Evolutionary conservation across 2,797 vertebrate species (phyloP).

Genomic region (Melanotaenia maccullochi): DNA sequence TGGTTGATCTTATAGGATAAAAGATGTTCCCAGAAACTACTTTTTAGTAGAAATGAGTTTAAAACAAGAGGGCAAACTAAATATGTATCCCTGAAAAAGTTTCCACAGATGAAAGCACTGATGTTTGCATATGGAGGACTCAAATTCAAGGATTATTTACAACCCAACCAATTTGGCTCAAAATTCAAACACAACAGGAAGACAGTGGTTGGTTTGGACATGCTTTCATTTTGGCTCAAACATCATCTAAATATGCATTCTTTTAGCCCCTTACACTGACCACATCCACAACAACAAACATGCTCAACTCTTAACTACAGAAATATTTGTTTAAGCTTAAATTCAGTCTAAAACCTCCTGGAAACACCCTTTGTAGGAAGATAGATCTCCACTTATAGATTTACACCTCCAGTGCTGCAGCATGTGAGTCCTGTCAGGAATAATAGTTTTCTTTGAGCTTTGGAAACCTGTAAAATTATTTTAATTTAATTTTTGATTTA

Average conservation of each 20-base stretch:
- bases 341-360: no score
- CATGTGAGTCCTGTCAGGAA: neutral
- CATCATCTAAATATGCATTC: neutral
- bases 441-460: neutral
- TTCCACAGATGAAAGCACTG: neutral
- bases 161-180: neutral
- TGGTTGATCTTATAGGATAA: neutral
- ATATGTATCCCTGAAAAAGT: neutral
- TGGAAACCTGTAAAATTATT: slow-evolving; percentile 2
- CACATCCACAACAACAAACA: neutral
- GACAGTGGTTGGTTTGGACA: no score
- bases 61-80: neutral
- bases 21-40: neutral
- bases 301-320: no score
- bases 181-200: no score
- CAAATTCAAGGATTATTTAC: neutral
- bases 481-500: no score
- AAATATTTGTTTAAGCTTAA: no score
- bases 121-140: neutral
- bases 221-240: neutral
- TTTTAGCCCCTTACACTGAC: no score
- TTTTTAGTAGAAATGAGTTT: neutral
- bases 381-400: no score
- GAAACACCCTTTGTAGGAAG: no score
- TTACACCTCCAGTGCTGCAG: no score